Percentiles rank a stretch among this genome's conserved stretches.
These are phyloP conservation scores for Bradynema listronoti DNA, from an alignment of 1,140 invertebrate genomes.

Conservation along the genomic window DNA sequence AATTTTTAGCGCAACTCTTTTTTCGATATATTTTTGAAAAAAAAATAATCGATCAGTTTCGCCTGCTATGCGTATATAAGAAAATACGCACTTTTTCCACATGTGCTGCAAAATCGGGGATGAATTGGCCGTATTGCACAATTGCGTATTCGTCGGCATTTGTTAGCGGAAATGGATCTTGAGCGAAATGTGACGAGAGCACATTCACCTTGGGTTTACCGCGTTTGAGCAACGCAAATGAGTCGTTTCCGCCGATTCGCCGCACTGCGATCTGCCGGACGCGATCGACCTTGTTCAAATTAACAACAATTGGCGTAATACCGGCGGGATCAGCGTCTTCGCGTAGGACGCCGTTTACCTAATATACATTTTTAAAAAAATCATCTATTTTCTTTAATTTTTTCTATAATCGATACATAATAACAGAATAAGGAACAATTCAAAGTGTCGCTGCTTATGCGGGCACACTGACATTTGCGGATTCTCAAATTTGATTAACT, in stretches of 20 bases:
- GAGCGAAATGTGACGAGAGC: slow-evolving; percentile 16
- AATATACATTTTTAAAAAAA: too few relatives aligned
- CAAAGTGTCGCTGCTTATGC: too few relatives aligned
- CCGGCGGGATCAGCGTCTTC: slow-evolving; percentile 26
- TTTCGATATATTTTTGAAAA: too few relatives aligned
- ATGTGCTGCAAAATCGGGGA: slow-evolving; percentile 20
- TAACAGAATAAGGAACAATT: not conserved
- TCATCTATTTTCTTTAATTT: too few relatives aligned
- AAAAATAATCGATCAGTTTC: not conserved
- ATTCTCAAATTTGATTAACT: too few relatives aligned
- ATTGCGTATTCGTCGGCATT: slow-evolving; percentile 21
- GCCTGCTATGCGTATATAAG: not conserved
- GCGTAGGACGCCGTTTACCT: slow-evolving; percentile 34
- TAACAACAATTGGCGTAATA: slow-evolving; percentile 15
- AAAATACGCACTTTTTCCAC: slow-evolving; percentile 8
- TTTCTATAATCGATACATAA: too few relatives aligned
- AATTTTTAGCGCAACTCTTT: too few relatives aligned
- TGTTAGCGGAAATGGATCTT: slow-evolving; percentile 22
- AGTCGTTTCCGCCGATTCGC: not conserved
- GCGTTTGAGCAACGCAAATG: not conserved
- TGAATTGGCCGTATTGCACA: slow-evolving; percentile 22
- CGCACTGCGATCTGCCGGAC: slow-evolving; percentile 10
- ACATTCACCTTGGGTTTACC: not conserved
- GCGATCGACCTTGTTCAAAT: slow-evolving; percentile 28
- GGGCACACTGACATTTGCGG: too few relatives aligned